Evolutionary conservation across 2,113 vertebrate genomes (phyloP), one percentile per base, ranked within the genome.

Genomic region (Chroicocephalus ridibundus): DNA sequence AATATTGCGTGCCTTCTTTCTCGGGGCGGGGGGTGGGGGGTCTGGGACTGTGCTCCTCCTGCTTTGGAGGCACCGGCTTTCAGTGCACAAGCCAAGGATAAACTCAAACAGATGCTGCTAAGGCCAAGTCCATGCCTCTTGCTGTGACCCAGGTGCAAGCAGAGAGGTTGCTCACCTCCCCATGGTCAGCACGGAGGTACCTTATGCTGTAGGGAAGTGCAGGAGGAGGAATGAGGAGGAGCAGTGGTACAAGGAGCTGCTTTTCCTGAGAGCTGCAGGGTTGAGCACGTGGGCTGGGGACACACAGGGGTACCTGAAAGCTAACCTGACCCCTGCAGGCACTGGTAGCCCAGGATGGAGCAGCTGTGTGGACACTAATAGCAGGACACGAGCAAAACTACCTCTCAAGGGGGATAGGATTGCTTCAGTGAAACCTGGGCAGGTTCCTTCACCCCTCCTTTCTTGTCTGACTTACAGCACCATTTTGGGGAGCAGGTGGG

Each of bases 1-100:
- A 87, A 69, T 86, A 65, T 0, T 47, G 40, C 31, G 8, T 84
- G 38, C 58, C 47, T 65, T 72, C 57, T 95, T 76, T 91, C 74
- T 77, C 9, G 10, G 5, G 24, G 7, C 6, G 8, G 5, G 24
- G 6, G 8, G 5, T 21, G 7, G 10, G 5, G 21, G 5, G 22
- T 32, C 86, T 94, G 70, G 49, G 44, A 13, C 75, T 40, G 31
- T 72, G 55, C 55, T 89, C 5, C 26, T 79, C 18, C 51, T 76
- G 61, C 80, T 78, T 69, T 89, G 74, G 47, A 94, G 83, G 47
- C 44, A n/a, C 65, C 69, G 40, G 17, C 29, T 84, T 79, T 82
- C 55, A 29, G 66, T 32, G 36, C 58, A 65, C 11, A 52, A 76
- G 49, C 83, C 49, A 76, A 91, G 52, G 90, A 55, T 68, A 47